These are phyloP conservation scores for Mungos mungo DNA, from an alignment of 2,113 vertebrate genomes.

Conservation along the genomic window DNA sequence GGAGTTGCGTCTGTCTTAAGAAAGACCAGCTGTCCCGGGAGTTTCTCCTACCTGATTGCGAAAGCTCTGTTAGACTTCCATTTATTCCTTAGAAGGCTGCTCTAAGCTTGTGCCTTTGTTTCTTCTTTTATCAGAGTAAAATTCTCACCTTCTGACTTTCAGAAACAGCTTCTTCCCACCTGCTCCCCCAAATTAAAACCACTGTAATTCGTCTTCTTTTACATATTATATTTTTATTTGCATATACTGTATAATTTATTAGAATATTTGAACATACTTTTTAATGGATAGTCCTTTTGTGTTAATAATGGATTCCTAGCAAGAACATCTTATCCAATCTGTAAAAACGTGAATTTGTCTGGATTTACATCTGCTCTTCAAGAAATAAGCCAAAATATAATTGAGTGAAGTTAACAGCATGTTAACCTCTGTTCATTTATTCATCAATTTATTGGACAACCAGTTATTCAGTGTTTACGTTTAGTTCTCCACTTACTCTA, in stretches of 20 bases:
- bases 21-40: not conserved
- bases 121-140: not conserved
- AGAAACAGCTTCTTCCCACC: not conserved
- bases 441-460: not conserved
- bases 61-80: not conserved
- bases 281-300: not conserved
- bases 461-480: not conserved
- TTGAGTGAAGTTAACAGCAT: not conserved
- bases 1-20: not conserved
- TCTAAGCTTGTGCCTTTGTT: not conserved
- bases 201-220: not conserved
- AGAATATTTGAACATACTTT: not conserved
- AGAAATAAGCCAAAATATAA: not conserved
- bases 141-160: not conserved
- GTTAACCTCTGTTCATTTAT: not conserved
- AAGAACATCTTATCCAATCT: not conserved
- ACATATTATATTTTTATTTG: slow-evolving; percentile 16
- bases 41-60: not conserved
- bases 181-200: not conserved
- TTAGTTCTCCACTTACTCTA: not conserved
- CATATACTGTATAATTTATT: not conserved
- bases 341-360: not conserved
- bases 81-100: not conserved
- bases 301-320: not conserved
- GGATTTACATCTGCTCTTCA: not conserved